Evolutionary conservation across 2,113 vertebrate genomes (phyloP).

Genomic region (Seriola rivoliana): DNA sequence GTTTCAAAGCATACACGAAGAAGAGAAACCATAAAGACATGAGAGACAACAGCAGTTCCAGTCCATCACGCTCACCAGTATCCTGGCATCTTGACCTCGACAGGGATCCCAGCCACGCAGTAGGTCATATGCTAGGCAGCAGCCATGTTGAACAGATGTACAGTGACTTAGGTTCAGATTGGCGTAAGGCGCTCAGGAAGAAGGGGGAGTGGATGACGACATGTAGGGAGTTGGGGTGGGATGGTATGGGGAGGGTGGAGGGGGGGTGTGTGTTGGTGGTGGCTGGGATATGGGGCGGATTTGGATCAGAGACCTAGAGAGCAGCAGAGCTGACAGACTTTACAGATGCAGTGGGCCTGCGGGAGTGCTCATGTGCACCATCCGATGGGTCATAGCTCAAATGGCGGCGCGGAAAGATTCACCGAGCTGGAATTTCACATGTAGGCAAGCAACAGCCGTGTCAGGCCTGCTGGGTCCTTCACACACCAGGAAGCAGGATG

Average conservation of each 20-base stretch:
- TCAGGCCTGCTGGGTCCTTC: slow-evolving; percentile 48
- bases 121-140: slow-evolving; percentile 71
- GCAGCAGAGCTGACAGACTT: slow-evolving; percentile 69
- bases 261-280: slow-evolving; percentile 14
- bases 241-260: slow-evolving; percentile 21
- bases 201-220: slow-evolving; percentile 59
- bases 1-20: neutral
- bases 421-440: slow-evolving; percentile 73
- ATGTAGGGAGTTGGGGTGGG: slow-evolving; percentile 56
- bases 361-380: slow-evolving; percentile 56
- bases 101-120: slow-evolving; percentile 32
- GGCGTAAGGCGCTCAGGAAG: slow-evolving; percentile 62
- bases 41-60: slow-evolving; percentile 4
- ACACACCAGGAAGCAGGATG: slow-evolving; percentile 26
- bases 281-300: slow-evolving; percentile 42
- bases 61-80: slow-evolving; percentile 14
- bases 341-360: slow-evolving; percentile 70
- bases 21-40: slow-evolving; percentile 1
- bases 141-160: slow-evolving; percentile 83
- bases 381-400: slow-evolving; percentile 55
- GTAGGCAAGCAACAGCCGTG: slow-evolving; percentile 58
- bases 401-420: slow-evolving; percentile 67
- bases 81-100: slow-evolving; percentile 45
- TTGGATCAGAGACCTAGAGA: slow-evolving; percentile 52
- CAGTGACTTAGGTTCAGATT: slow-evolving; percentile 77